Evolutionary conservation across 2,888 invertebrate genomes (phyloP).

Genomic region (Zygothrica quintamaculata): DNA sequence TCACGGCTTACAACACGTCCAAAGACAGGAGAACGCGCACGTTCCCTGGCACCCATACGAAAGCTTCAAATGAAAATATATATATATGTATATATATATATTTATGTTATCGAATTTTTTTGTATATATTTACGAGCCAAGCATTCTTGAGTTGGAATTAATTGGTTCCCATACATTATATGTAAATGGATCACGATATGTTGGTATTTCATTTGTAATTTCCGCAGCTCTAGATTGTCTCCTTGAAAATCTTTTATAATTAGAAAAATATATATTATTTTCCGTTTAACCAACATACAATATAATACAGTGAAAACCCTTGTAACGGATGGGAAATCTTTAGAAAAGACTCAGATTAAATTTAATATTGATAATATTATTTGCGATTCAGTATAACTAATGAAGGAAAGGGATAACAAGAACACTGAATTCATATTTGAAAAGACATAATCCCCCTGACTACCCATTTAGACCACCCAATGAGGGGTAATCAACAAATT

Average conservation of each 20-base stretch:
- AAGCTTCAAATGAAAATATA: constrained; percentile 72
- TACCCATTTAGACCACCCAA: no score
- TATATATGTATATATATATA: not conserved
- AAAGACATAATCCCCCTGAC: no score
- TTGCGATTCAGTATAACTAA: no score
- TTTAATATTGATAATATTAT: no score
- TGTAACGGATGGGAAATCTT: no score
- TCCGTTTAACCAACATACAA: no score
- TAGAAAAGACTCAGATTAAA: no score
- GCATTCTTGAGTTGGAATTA: constrained; percentile 85
- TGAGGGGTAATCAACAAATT: no score
- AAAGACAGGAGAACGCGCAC: constrained; percentile 87
- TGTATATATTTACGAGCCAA: constrained; percentile 86
- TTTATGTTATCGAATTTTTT: not conserved
- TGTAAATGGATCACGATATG: constrained; percentile 92
- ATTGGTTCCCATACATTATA: constrained; percentile 93
- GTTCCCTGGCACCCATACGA: constrained; percentile 83
- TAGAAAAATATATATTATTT: no score
- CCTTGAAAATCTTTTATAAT: constrained; percentile 88
- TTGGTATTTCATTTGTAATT: constrained; percentile 93
- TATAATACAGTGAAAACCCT: no score
- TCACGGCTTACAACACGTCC: constrained; percentile 90
- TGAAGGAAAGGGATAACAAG: no score
- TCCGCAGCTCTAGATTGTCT: constrained; percentile 94
- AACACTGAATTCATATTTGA: no score